Evolutionary conservation across 2,113 vertebrate species (phyloP).

Genomic region (Ochotona curzoniae): DNA sequence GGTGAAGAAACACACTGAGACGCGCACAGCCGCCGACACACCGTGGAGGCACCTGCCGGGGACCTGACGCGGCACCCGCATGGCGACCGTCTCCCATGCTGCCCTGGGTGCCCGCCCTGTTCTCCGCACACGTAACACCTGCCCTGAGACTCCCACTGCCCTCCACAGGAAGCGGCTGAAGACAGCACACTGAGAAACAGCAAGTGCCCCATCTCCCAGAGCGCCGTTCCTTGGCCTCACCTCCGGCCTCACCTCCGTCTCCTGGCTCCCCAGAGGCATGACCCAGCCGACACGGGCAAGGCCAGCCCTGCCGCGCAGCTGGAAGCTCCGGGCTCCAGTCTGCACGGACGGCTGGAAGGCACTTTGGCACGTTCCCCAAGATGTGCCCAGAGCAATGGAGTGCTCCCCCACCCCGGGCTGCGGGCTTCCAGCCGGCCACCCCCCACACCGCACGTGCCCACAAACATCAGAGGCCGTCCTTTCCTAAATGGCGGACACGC

Average conservation of each 20-base stretch:
- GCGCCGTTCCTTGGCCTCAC: too few species aligned
- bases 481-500: not conserved
- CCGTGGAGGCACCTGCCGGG: not conserved
- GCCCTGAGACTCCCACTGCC: not conserved
- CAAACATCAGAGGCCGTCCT: not conserved
- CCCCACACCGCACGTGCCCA: not conserved
- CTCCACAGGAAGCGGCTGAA: not conserved
- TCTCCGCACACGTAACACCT: not conserved
- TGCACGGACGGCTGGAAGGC: too few species aligned
- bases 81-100: not conserved
- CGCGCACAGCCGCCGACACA: too few species aligned
- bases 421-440: too few species aligned
- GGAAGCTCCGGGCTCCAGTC: too few species aligned
- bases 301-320: too few species aligned
- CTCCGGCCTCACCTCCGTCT: too few species aligned
- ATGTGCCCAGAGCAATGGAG: too few species aligned
- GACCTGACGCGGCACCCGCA: not conserved
- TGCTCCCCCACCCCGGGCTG: not conserved
- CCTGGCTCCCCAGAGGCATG: not conserved
- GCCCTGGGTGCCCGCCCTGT: not conserved
- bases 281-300: not conserved
- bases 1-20: constrained; percentile 36
- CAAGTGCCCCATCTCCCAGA: too few species aligned
- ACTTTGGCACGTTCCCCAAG: too few species aligned
- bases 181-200: rapidly evolving